Evolutionary conservation across 2,888 invertebrate genomes (phyloP), one percentile per base, ranked within the genome.

Genomic region (Cremastinae sp.): DNA sequence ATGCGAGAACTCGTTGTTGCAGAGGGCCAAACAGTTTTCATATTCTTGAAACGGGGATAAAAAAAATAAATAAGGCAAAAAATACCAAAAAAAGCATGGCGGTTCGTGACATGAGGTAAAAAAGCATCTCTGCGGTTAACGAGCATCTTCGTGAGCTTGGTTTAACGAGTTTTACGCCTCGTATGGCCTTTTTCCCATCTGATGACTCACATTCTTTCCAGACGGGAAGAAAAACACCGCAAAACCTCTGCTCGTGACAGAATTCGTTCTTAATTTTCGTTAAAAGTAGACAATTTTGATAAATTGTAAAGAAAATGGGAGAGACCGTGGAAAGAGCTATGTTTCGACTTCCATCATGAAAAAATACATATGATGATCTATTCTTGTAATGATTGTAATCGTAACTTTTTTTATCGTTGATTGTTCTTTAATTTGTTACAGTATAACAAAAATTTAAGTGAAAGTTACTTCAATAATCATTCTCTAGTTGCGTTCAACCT

Each of bases 101-200:
- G 58, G 43, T 59, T 22, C 51, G 53, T 66, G 43, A 9, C 53
- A 43, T 18, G 35, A 43, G 56, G 62, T 43, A 58, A 62, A 75
- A 75, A 59, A 12, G 47, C 66, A 53, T 37, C 18, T 28, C 51
- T 43, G 72, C 62, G 71, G 68, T 72, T 75, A 75, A 75, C 72
- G 75, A 75, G 66, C 72, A 62, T 75, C 75, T 75, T 72, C 62
- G 66, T 58, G 71, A 58, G 56, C 68, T 68, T 58, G 71, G 61
- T 72, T 75, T 72, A 72, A 75, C 75, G 75, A 75, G 75, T 62
- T 58, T 45, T 61, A 39, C 37, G 22, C 35, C 62, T 49, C 64
- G 62, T 35, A 35, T 49, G 10, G 20, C 28, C 28, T 70, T 66
- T n/a, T 45, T 12, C 28, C 43, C 39, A 5, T 18, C 12, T 56